These are phyloP conservation scores for Poeciliopsis turrubarensis DNA, from an alignment of 2,113 vertebrate genomes.

Conservation along the genomic window DNA sequence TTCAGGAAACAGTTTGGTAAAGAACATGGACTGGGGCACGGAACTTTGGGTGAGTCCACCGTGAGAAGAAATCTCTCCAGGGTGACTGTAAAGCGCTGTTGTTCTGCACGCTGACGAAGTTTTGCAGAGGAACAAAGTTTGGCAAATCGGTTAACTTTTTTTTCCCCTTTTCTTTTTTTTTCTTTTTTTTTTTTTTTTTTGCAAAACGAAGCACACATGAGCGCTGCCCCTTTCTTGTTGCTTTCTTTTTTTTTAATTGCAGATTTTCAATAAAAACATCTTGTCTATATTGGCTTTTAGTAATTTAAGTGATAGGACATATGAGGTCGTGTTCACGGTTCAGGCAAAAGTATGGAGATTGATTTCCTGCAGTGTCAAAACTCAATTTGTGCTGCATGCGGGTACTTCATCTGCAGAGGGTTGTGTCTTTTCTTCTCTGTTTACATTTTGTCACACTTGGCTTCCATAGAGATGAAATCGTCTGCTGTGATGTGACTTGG, in stretches of 20 bases:
- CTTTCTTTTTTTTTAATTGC: background rate
- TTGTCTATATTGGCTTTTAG: no score
- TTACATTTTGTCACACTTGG: constrained; percentile 54
- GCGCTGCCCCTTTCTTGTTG: background rate
- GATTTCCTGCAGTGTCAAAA: background rate
- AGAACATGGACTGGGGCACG: constrained; percentile 84
- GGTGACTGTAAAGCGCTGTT: background rate
- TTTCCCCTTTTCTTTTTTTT: background rate
- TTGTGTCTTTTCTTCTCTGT: constrained; percentile 40
- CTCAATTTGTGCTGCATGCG: background rate
- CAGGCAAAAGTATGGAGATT: background rate
- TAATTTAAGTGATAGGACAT: background rate
- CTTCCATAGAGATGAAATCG: constrained; percentile 60
- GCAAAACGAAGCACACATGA: constrained; percentile 16
- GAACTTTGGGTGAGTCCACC: constrained; percentile 83
- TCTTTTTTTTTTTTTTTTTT: background rate
- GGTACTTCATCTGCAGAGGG: constrained; percentile 8
- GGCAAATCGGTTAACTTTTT: background rate
- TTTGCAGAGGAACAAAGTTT: constrained; percentile 3
- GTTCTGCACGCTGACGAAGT: background rate
- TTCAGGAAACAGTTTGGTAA: constrained; percentile 55
- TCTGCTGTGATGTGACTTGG: constrained; percentile 39
- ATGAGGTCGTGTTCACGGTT: background rate
- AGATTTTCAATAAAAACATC: background rate
- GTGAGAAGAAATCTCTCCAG: background rate